These are phyloP conservation scores for Meiosimyza platycephala DNA, from an alignment of 2,888 invertebrate genomes.

Conservation along the genomic window DNA sequence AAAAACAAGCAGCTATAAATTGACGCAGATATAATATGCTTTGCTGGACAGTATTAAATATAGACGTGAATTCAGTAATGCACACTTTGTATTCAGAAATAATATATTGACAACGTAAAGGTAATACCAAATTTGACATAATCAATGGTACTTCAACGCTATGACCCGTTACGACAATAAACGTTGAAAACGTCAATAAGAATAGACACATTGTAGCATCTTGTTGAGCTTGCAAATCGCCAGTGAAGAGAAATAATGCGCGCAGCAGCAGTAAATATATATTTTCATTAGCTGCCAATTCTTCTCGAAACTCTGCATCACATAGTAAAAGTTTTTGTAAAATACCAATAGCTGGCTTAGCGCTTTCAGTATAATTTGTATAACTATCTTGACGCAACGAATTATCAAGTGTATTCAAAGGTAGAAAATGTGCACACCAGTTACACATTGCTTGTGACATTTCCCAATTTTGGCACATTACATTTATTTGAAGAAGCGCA, in stretches of 20 bases:
- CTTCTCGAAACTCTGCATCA: slow-evolving; percentile 52
- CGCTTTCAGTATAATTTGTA: slow-evolving; percentile 53
- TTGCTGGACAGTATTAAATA: slow-evolving; percentile 34
- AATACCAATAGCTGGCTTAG: slow-evolving; percentile 58
- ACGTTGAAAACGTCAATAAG: slow-evolving; percentile 54
- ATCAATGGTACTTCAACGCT: slow-evolving; percentile 51
- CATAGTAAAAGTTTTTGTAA: slow-evolving; percentile 56
- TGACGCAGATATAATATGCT: slow-evolving; percentile 52
- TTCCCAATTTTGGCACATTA: slow-evolving; percentile 56
- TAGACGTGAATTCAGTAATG: background rate
- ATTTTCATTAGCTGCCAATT: slow-evolving; percentile 53
- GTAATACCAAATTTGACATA: slow-evolving; percentile 49
- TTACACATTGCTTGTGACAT: slow-evolving; percentile 51
- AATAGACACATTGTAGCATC: slow-evolving; percentile 58
- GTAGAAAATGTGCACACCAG: slow-evolving; percentile 50
- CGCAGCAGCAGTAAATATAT: slow-evolving; percentile 57
- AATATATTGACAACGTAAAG: slow-evolving; percentile 44
- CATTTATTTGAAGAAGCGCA: slow-evolving; percentile 59
- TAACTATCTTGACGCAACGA: slow-evolving; percentile 47
- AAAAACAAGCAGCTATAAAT: slow-evolving; percentile 43
- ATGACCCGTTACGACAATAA: slow-evolving; percentile 45
- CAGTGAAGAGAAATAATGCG: slow-evolving; percentile 54
- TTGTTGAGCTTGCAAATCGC: slow-evolving; percentile 53
- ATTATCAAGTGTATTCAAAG: slow-evolving; percentile 52
- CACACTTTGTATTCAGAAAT: too few relatives aligned